Base-by-base conservation (phyloP, 2,888 invertebrate species). In the Melanchra persicariae region DNA sequence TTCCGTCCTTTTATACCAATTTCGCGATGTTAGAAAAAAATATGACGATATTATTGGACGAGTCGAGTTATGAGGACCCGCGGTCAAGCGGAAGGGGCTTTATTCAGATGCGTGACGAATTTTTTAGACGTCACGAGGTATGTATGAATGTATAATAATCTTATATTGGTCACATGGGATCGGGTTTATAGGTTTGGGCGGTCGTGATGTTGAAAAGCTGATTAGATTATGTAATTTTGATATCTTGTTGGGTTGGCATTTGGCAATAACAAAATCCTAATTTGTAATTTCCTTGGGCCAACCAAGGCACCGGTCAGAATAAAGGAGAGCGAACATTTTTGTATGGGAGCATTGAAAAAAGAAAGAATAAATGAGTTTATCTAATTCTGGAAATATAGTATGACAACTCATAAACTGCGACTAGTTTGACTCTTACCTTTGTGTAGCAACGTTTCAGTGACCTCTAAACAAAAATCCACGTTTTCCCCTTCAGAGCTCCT, bases 21-120 rank as follows among this genome's bases (percentile, higher is more conserved):
- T 94, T 94, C 90, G 93, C 92, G 89, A 93, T 91, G 93, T 92
- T 93, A 92, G 91, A 93, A 81, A 94, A 93, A 95, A 95, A 95
- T 95, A 95, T 95, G 93, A 94, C 93, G 94, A 93, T 95, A 93
- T 95, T 95, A 95, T 95, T 95, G 93, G 91, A 91, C 87, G 89
- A 91, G 88, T 88, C 89, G 89, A 93, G 92, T 92, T 92, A 92
- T 91, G 92, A 92, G 87, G 88, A 87, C 89, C 87, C 81, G 88
- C 91, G 95, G 95, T 94, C 94, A 94, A 92, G 92, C 91, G 90
- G 87, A 93, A 92, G 89, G 93, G 91, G 90, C 74, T 82, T 91
- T 90, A 90, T 91, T 89, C 86, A 79, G 83, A 79, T 76, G 72
- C 76, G 79, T 74, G 81, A 87, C 83, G 86, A 85, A 85, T 85